Base-by-base conservation (phyloP, 2,888 invertebrate genomes). In the Xylota segnis region DNA sequence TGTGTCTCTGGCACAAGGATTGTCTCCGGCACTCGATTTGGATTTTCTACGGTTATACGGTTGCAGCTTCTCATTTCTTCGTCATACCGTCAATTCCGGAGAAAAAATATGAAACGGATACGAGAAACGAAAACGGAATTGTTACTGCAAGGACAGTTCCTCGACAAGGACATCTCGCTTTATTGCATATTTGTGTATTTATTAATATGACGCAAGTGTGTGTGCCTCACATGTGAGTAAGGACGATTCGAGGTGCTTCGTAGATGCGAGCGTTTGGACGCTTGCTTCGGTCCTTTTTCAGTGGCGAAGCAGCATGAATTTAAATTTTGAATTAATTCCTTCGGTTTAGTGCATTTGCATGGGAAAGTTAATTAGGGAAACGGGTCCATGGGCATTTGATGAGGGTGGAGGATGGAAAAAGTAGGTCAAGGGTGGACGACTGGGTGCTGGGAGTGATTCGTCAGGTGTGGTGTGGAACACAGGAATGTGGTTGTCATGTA, bases 151-250 rank as follows among this genome's bases (percentile, higher is more conserved):
- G n/a, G 40, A n/a, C n/a, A n/a, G 65, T 45, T 45, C 9, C 16
- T 7, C n/a, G 10, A 47, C 75, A 58, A 58, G 75, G 75, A 75
- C 63, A 34, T 34, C 9, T 56, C 10, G 47, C 65, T 37, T 56
- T 47, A 58, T 58, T 66, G 45, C 32, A 65, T 54, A 37, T 63
- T 70, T 70, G 70, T 56, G 43, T 56, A 45, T 43, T 72, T 72
- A 72, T 72, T 59, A 58, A 47, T 59, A 14, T 59, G 59, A 47
- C 47, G 23, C 71, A 59, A 29, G 59, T 10, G 61, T 16, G 29
- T 16, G 63, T 16, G 54, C n/a, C n/a, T n/a, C n/a, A n/a, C n/a
- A n/a, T n/a, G n/a, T 76, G 76, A 23, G 7, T 18, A 71, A 45
- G 45, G 34, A 74, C 56, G 4, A n/a, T n/a, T n/a, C n/a, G n/a